Percentiles rank a stretch among this genome's conserved stretches.
Evolutionary conservation across 2,888 invertebrate genomes (phyloP).

Genomic region (Galerucella nymphaeae): DNA sequence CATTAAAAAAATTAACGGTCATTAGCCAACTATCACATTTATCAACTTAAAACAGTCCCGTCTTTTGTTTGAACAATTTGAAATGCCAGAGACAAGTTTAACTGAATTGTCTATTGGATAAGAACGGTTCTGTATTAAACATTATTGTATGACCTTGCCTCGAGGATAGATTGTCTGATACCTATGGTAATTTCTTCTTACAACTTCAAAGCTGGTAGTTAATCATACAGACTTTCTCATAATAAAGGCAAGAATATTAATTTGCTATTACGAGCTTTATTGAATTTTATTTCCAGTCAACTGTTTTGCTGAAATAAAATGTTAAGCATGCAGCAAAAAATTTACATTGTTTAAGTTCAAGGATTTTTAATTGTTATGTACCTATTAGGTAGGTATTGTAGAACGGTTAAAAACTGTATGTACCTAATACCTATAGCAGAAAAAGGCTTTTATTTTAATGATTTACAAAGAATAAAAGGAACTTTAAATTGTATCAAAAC

Average conservation of each 20-base stretch:
- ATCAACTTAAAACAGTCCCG: background rate
- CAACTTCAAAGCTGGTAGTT: constrained; percentile 14
- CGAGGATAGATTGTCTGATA: constrained; percentile 26
- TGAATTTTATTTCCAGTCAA: too few relatives aligned
- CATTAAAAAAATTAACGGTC: background rate
- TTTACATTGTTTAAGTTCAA: constrained; percentile 2
- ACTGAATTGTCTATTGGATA: background rate
- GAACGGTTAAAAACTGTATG: background rate
- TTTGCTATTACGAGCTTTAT: too few relatives aligned
- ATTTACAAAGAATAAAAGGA: too few relatives aligned
- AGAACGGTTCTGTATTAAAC: background rate
- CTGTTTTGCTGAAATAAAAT: background rate
- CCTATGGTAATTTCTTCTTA: constrained; percentile 22
- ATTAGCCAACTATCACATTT: background rate
- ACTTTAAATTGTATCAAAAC: too few relatives aligned
- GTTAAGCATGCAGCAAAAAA: background rate
- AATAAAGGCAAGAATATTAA: background rate
- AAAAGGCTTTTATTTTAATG: too few relatives aligned
- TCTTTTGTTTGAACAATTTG: background rate
- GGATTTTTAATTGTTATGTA: too few relatives aligned
- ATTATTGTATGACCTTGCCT: constrained; percentile 21
- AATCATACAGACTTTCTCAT: constrained; percentile 15
- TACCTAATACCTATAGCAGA: background rate
- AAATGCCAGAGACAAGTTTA: background rate
- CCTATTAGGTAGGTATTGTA: background rate